Conservation (phyloP, 2,888 invertebrate species). For the Monopis laevigella region DNA sequence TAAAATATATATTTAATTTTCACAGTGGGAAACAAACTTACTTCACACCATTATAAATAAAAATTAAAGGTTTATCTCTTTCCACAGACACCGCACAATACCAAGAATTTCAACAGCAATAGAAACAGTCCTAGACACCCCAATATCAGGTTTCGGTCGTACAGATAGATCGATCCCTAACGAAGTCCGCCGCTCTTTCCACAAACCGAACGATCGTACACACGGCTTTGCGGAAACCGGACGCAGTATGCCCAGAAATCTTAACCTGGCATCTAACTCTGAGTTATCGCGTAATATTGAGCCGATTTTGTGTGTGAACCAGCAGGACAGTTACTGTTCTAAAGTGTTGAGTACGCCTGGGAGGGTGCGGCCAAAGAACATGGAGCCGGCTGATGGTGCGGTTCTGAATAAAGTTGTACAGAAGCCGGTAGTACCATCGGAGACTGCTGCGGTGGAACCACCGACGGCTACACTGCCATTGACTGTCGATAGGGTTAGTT, state of each 20-base stretch:
- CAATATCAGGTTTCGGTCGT: constrained; percentile 31
- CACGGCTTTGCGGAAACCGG: constrained; percentile 39
- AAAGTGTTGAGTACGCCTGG: background rate
- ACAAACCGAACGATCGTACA: constrained; percentile 42
- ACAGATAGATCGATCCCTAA: constrained; percentile 36
- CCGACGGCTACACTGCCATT: constrained; percentile 44
- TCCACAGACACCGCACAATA: constrained; percentile 59
- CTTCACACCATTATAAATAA: too few species aligned
- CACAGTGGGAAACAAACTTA: too few species aligned
- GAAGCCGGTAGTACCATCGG: constrained; percentile 16
- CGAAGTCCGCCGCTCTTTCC: constrained; percentile 58
- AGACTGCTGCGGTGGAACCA: constrained; percentile 20
- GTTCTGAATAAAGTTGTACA: constrained; percentile 9
- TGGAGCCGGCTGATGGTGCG: constrained; percentile 29
- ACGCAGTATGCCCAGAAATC: constrained; percentile 64
- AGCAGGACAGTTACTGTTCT: background rate
- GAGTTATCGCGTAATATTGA: constrained; percentile 8
- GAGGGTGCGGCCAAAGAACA: constrained; percentile 36
- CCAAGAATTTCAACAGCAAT: constrained; percentile 48
- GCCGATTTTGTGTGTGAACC: constrained; percentile 8
- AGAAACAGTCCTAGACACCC: constrained; percentile 34
- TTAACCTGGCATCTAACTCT: constrained; percentile 40
- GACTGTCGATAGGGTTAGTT: constrained; percentile 48
- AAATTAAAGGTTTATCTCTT: too few species aligned
- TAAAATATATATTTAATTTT: too few species aligned